Base-by-base conservation (phyloP, 2,888 invertebrate species). In the Acrobasis repandana region DNA sequence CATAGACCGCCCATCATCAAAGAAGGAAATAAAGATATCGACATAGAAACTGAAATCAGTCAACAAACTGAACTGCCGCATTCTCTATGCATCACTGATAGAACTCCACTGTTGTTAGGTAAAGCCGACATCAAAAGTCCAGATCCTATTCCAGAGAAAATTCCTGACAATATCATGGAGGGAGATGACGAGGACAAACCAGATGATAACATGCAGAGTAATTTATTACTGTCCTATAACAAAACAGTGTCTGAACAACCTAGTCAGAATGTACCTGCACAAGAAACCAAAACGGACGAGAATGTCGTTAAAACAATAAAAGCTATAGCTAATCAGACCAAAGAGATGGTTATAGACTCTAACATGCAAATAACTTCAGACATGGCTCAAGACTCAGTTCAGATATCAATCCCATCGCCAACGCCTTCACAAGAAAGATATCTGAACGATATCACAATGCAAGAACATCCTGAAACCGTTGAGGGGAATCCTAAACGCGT, bases 401-500 rank as follows among this genome's bases (percentile, higher is more conserved):
- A 94, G 65, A 94, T 94, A 74, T 94, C 94, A 0, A 94, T 94
- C 68, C 94, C 94, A 0, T 94, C 94, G 0, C 94, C 94, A 9
- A 94, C 94, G 6, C 94, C 94, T 0, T 94, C 94, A 0, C 94
- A 94, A 75, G 94, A 94, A 73, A 91, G 94, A 67, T 94, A 94
- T 82, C 77, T 94, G 14, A 94, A 94, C 73, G 94, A 94, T 68
- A 94, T 94, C 18, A 94, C 94, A 0, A 86, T 94, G 84, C 93
- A 94, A 72, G 94, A 94, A 58, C 88, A 94, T 63, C 91, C 85
- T 0, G 89, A 93, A 67, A 78, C 93, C 16, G 85, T 93, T 9
- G 93, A 93, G 72, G 92, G 91, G n/a, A 93, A 88, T 67, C 82
- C 86, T 1, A 93, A 93, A 68, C 93, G 93, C 58, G 94, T 94